These are phyloP conservation scores for Psammodynastes pulverulentus DNA, from an alignment of 2,113 vertebrate genomes.

Conservation along the genomic window DNA sequence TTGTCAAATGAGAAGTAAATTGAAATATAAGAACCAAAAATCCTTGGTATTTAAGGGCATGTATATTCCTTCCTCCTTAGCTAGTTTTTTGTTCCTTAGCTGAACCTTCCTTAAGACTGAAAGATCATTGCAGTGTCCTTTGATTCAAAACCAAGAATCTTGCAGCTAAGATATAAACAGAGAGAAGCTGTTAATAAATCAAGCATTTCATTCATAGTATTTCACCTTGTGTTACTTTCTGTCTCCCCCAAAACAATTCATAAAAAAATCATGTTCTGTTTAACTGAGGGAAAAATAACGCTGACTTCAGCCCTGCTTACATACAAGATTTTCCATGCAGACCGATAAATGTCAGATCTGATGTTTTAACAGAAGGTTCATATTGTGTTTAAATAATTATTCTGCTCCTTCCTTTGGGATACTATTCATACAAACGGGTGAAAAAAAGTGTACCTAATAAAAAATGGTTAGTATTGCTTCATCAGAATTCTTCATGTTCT, in stretches of 20 bases:
- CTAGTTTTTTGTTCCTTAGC: background rate
- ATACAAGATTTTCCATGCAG: background rate
- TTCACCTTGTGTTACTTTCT: background rate
- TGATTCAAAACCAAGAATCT: background rate
- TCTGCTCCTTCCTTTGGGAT: slow-evolving; percentile 7
- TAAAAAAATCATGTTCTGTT: background rate
- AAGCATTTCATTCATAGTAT: slow-evolving; percentile 15
- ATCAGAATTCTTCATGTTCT: accelerated
- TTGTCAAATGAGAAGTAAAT: background rate
- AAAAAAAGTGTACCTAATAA: background rate
- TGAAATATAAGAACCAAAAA: background rate
- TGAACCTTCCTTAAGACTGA: background rate
- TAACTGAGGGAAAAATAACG: background rate
- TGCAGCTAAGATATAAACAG: background rate
- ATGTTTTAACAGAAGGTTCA: slow-evolving; percentile 16
- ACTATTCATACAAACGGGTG: background rate
- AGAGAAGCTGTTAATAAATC: background rate
- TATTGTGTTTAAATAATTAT: slow-evolving; percentile 7
- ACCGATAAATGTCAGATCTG: background rate
- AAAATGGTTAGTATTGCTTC: background rate
- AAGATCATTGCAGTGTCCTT: background rate
- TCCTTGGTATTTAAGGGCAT: background rate
- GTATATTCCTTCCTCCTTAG: background rate
- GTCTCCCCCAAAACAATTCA: slow-evolving; percentile 25
- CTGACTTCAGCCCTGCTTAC: slow-evolving; percentile 17